phyloP scores from a whole-genome alignment of 2,113 vertebrate genomes.

The Nycticryphes semicollaris region DNA sequence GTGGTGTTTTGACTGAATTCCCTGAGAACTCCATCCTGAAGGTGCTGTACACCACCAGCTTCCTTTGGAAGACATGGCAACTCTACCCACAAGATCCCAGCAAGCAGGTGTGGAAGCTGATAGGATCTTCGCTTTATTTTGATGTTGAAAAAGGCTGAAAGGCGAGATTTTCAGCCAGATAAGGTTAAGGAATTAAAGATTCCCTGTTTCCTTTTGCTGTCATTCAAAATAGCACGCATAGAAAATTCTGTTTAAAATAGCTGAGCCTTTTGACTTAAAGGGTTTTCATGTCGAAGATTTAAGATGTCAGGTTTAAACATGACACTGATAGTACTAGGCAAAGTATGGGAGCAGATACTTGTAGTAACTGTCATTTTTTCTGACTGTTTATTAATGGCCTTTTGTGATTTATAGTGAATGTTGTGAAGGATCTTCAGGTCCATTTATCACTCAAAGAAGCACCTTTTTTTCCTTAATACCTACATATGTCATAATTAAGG shows the following conservation, averaged over 20 bases:
- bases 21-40: not conserved
- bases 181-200: conserved; percentile 53
- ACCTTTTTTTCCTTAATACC: conserved; percentile 56
- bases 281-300: conserved; percentile 63
- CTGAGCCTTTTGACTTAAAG: conserved; percentile 67
- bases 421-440: conserved; percentile 64
- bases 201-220: conserved; percentile 65
- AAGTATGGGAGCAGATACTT: conserved; percentile 63
- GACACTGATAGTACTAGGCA: conserved; percentile 69
- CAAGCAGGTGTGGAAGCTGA: not conserved
- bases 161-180: conserved; percentile 40
- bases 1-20: not conserved
- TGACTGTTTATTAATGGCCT: conserved; percentile 73
- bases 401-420: conserved; percentile 73
- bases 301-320: conserved; percentile 71
- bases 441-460: conserved; percentile 65
- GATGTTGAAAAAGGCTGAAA: conserved; percentile 29
- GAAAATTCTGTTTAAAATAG: conserved; percentile 69
- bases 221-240: conserved; percentile 68
- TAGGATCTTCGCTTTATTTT: not conserved
- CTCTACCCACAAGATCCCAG: not conserved
- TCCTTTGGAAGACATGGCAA: not conserved
- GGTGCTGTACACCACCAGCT: not conserved
- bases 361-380: conserved; percentile 59
- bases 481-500: conserved; percentile 64